Evolutionary conservation across 1,140 invertebrate species (phyloP).

Genomic region (Dreissena rostriformis): DNA sequence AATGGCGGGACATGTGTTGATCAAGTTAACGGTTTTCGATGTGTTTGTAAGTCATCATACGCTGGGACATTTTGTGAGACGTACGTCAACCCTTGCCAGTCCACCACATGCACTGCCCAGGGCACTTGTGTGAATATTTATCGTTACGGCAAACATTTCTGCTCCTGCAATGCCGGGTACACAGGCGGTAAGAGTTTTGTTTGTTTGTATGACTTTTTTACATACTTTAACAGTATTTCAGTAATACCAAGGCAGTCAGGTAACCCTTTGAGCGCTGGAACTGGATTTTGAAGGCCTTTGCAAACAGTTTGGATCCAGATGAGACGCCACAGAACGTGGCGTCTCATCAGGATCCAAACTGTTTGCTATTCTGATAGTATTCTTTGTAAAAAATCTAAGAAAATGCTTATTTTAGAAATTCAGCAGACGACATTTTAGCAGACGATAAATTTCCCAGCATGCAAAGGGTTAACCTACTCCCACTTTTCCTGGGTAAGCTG

Average conservation of each 20-base stretch:
- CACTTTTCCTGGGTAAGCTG: no score
- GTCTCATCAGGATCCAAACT: neutral
- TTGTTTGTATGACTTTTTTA: neutral
- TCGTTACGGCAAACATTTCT: neutral
- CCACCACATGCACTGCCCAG: conserved; percentile 14
- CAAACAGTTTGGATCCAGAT: neutral
- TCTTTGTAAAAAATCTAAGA: no score
- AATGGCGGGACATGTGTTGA: conserved; percentile 95
- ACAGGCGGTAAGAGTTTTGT: conserved; percentile 26
- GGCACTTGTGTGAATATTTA: conserved; percentile 39
- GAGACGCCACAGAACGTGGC: neutral
- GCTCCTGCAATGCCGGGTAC: conserved; percentile 42
- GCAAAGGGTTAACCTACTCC: no score
- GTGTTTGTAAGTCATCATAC: conserved; percentile 58
- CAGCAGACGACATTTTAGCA: no score
- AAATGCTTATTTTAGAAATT: no score
- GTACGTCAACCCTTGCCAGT: conserved; percentile 31
- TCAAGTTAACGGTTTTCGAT: conserved; percentile 66
- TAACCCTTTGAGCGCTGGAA: neutral
- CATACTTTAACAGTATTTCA: neutral
- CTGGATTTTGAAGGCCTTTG: neutral
- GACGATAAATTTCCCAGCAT: no score
- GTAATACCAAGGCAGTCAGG: neutral
- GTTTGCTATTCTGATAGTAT: no score
- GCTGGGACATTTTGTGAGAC: conserved; percentile 46